A percentile compares a stretch with the other conserved stretches of the same genome.
These are phyloP conservation scores for Cichladusa arquata DNA, from an alignment of 2,113 vertebrate species.

Conservation along the genomic window DNA sequence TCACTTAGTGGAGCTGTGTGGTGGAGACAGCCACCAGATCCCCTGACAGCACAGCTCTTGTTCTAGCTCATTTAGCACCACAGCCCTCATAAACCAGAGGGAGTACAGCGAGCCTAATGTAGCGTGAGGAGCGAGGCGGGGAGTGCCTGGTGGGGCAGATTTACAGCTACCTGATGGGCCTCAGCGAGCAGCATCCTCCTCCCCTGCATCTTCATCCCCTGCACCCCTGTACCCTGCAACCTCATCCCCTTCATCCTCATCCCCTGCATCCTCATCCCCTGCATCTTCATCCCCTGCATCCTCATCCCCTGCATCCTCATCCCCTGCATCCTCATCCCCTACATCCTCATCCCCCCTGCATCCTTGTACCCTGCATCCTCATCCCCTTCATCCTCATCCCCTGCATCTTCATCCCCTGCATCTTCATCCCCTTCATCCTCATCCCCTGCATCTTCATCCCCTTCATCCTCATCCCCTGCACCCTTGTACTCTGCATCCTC, in stretches of 20 bases:
- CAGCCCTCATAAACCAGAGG: conserved; percentile 57
- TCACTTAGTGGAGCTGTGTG: conserved; percentile 1
- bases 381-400: background rate
- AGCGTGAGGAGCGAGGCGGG: conserved; percentile 52
- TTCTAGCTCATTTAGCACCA: conserved; percentile 67
- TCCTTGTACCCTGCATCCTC: no score
- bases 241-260: no score
- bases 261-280: no score
- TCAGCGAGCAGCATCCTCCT: background rate
- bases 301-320: background rate
- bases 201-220: background rate
- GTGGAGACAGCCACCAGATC: conserved; percentile 24
- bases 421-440: no score
- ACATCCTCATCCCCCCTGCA: no score
- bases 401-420: no score
- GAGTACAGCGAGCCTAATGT: conserved; percentile 66
- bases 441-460: no score
- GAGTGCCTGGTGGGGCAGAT: conserved; percentile 21
- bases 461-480: background rate
- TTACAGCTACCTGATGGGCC: conserved; percentile 58
- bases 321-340: background rate
- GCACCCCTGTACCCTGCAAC: no score
- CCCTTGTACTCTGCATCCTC: no score
- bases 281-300: no score
- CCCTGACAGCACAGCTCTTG: conserved; percentile 47